Evolutionary conservation across 2,888 invertebrate species (phyloP), one percentile per base, ranked within the genome.

Genomic region (Synergus laeviventris): DNA sequence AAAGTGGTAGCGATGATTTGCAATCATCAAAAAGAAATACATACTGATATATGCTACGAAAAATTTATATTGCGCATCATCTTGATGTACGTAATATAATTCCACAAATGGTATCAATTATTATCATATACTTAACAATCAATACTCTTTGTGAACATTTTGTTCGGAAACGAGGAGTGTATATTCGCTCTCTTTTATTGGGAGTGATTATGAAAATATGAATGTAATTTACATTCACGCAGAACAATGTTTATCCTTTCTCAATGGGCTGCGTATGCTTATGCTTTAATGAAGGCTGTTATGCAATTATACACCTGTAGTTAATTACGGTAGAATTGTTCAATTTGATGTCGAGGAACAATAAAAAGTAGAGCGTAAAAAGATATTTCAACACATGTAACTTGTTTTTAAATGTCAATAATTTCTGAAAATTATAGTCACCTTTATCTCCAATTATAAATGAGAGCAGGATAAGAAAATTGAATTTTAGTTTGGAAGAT

Each of bases 1-100:
- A 70, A 70, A 70, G 38, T 62, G 36, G 38, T 62, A 62, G n/a
- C 49, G 16, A 70, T 70, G 45, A 70, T 70, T 70, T 31, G 4
- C 24, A 31, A 49, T 70, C 31, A 49, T 70, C 31, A 42, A 16
- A 66, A 49, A 31, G 24, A 24, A 21, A 66, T 45, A 2, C n/a
- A 66, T 45, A 2, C n/a, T 36, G 8, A 36, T 38, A 62, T 62
- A 36, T 56, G 56, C 12, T 21, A 56, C 21, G 12, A n/a, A 49
- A 49, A 49, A 49, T n/a, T 1, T 2, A 49, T n/a, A 49, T 16
- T 49, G n/a, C 49, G 9, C 8, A 49, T 49, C 49, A 49, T 49
- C 49, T 5, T 49, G 49, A 49, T 18, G n/a, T 49, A 9, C 49
- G 2, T 49, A 31, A 31, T 49, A 49, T 49, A 18, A 16, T 9